Evolutionary conservation across 1,140 invertebrate species (phyloP), one percentile per base, ranked within the genome.

Genomic region (Drosophila equinoxialis): DNA sequence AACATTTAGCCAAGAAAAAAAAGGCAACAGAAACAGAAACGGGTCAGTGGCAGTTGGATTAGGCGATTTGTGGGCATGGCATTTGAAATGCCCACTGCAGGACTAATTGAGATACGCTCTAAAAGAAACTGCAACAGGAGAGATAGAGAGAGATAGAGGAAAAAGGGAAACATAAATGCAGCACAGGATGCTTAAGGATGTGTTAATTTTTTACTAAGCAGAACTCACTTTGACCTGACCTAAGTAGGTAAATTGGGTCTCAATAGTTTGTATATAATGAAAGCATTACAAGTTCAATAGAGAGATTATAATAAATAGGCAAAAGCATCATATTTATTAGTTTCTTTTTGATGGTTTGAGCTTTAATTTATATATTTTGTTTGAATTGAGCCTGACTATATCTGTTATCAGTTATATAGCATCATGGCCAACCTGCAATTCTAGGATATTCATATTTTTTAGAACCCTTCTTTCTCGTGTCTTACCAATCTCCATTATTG

Each of bases 21-120:
- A 48, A 35, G 14, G 10, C 37, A 39, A 39, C 26, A 42, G 37
- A 11, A 45, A 48, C 30, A 55, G 17, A 10, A 23, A 5, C 37
- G 11, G 37, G 37, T 39, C 37, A 70, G 77, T 78, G 82, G 79
- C 71, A 87, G 48, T 37, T 61, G 83, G 79, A 83, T 87, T 86
- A 79, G 67, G 41, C 83, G 67, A 72, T 77, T 87, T 87, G 82
- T 86, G 82, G 82, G 82, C 83, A 82, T 55, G 76, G 67, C 45
- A 83, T 86, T 82, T 48, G 79, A 70, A 77, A 82, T 86, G 83
- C 83, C 83, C 79, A 66, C 84, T 80, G 83, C 83, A 87, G 79
- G 79, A 87, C 83, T 87, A 87, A 87, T 87, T 89, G 83, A 73
- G 51, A 64, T 60, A 55, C 54, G 61, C 60, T 68, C 62, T 39